Evolutionary conservation across 2,797 vertebrate genomes (phyloP).

Genomic region (Myotis findleyi): DNA sequence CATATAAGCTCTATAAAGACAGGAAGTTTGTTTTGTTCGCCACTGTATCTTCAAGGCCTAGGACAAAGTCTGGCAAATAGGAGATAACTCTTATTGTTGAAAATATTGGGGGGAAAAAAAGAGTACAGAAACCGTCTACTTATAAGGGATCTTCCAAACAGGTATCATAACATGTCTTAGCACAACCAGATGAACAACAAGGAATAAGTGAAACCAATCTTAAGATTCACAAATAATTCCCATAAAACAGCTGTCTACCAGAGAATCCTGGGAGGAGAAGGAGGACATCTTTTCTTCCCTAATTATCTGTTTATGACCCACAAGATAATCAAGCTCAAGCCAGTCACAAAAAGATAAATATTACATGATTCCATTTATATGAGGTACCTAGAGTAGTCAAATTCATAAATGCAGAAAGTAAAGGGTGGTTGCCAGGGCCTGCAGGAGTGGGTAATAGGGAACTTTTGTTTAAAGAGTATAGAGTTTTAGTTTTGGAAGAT

Average conservation of each 20-base stretch:
- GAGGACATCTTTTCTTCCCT: neutral
- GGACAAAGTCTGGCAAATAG: neutral
- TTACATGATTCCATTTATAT: neutral
- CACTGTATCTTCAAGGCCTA: neutral
- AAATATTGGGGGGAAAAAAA: neutral
- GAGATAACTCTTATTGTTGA: neutral
- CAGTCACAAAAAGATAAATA: neutral
- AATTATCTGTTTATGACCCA: neutral
- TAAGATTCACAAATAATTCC: neutral
- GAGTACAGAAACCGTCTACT: neutral
- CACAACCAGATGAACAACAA: neutral
- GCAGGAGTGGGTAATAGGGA: neutral
- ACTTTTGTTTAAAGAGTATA: neutral
- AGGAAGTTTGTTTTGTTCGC: slow-evolving; percentile 36
- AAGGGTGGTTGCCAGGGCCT: neutral
- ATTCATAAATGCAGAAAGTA: neutral
- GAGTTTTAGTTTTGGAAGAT: neutral
- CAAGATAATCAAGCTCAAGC: slow-evolving; percentile 13
- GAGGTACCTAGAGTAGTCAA: neutral
- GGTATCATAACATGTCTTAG: slow-evolving; percentile 24
- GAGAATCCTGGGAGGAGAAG: neutral
- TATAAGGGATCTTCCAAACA: neutral
- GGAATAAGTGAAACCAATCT: slow-evolving; percentile 17
- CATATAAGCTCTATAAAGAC: neutral
- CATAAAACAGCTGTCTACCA: slow-evolving; percentile 6